Percentiles rank a stretch among this genome's conserved stretches.
These are phyloP conservation scores for Lepus americanus DNA, from an alignment of 2,113 vertebrate genomes.

Conservation along the genomic window DNA sequence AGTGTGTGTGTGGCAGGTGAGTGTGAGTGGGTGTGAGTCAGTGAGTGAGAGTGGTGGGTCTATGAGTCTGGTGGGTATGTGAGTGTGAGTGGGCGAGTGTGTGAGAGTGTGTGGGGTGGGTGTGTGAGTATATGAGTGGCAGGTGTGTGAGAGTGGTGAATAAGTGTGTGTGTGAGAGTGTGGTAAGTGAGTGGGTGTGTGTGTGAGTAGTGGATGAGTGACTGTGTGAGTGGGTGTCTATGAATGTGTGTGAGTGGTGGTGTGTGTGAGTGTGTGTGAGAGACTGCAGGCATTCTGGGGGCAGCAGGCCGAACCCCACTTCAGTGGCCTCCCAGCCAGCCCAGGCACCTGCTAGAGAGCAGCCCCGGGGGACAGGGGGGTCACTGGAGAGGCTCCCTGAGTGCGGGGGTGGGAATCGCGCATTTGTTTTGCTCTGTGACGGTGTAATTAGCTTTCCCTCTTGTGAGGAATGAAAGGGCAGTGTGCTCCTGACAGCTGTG, in stretches of 20 bases:
- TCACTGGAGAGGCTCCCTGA: constrained; percentile 26
- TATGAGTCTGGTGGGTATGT: not conserved
- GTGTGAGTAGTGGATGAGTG: not conserved
- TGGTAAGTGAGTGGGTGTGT: not conserved
- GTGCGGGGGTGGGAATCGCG: constrained; percentile 21
- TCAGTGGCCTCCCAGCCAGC: not conserved
- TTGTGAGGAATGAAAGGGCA: constrained; percentile 77
- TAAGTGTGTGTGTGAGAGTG: not conserved
- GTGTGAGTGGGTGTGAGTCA: too few species aligned
- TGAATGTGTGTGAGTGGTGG: not conserved
- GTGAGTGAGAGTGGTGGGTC: not conserved
- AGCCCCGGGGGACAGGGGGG: not conserved
- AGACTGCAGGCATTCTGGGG: not conserved
- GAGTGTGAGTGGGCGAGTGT: not conserved
- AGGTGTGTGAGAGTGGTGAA: not conserved
- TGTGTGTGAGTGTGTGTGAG: too few species aligned
- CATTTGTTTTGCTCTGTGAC: constrained; percentile 74
- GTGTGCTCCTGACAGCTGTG: constrained; percentile 69
- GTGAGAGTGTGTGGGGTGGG: too few species aligned
- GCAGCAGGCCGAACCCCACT: not conserved
- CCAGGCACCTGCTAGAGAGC: not conserved
- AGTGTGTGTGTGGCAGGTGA: too few species aligned
- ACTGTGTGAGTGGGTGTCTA: not conserved
- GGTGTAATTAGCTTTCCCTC: constrained; percentile 76
- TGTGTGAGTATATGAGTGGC: not conserved